Percentiles rank a stretch among this genome's conserved stretches.
Conservation (phyloP, 2,888 invertebrate species). For the Pedicia rivosa region DNA sequence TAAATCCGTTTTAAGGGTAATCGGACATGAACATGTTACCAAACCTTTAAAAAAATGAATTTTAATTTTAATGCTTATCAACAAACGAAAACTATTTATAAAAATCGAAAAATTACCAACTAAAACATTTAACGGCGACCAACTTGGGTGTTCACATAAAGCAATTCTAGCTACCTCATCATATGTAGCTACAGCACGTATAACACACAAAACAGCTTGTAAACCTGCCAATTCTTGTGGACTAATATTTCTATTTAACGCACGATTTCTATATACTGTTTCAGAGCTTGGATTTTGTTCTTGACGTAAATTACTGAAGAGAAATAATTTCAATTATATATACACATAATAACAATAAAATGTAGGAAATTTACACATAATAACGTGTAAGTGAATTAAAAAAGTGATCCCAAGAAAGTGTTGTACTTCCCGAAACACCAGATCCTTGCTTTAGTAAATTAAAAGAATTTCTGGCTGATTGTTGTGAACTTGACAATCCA, state of each 20-base stretch:
- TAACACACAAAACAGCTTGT: conserved; percentile 61
- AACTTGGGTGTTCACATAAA: conserved; percentile 75
- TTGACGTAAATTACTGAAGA: conserved; percentile 46
- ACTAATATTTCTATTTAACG: conserved; percentile 45
- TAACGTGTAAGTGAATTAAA: conserved; percentile 61
- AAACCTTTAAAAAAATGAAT: conserved; percentile 42
- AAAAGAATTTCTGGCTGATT: conserved; percentile 65
- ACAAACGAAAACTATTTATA: background rate
- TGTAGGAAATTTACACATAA: conserved; percentile 36
- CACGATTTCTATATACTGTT: conserved; percentile 42
- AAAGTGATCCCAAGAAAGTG: conserved; percentile 73
- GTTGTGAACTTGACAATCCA: conserved; percentile 57
- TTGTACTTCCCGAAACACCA: conserved; percentile 35
- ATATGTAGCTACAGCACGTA: conserved; percentile 59
- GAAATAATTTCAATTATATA: background rate
- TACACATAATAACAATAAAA: conserved; percentile 2
- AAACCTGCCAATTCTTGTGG: conserved; percentile 75
- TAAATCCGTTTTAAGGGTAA: conserved; percentile 70
- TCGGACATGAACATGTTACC: conserved; percentile 72
- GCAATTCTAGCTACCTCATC: conserved; percentile 68
- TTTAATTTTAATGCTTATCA: background rate
- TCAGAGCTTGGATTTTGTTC: conserved; percentile 49
- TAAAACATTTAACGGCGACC: conserved; percentile 67
- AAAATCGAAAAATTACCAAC: conserved; percentile 47
- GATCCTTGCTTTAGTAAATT: conserved; percentile 52